phyloP scores from a whole-genome alignment of 2,888 invertebrate species.

The Eristalinus sepulchralis region DNA sequence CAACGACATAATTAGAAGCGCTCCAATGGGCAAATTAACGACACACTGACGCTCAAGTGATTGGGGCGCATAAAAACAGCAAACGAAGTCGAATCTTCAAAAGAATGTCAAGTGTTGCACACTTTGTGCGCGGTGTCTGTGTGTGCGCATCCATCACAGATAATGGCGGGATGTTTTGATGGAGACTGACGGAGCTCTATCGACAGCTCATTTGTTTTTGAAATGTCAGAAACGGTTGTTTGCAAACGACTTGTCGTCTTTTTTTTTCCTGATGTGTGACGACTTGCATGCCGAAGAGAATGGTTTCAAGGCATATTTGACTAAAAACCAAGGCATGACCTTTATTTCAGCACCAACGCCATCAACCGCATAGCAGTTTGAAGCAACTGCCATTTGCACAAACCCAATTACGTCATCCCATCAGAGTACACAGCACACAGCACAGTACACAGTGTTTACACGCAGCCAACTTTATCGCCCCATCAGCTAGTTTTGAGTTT shows the following conservation, averaged over 20 bases:
- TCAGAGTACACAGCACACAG: neutral
- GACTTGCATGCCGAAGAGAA: no score
- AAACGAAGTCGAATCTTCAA: neutral
- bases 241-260: neutral
- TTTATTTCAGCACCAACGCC: neutral
- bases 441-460: neutral
- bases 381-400: neutral
- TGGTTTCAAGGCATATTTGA: no score
- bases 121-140: neutral
- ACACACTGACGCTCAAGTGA: neutral
- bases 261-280: no score
- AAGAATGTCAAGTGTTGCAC: neutral
- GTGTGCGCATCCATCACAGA: no score
- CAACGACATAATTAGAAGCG: neutral
- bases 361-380: neutral
- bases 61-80: neutral
- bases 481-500: constrained; percentile 2
- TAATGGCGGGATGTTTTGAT: no score
- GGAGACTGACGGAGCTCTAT: no score
- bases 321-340: no score
- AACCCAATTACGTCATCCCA: neutral
- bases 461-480: constrained; percentile 1
- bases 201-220: neutral
- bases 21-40: neutral
- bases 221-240: neutral